phyloP scores from a whole-genome alignment of 2,113 vertebrate genomes.

The Spheniscus mendiculus region DNA sequence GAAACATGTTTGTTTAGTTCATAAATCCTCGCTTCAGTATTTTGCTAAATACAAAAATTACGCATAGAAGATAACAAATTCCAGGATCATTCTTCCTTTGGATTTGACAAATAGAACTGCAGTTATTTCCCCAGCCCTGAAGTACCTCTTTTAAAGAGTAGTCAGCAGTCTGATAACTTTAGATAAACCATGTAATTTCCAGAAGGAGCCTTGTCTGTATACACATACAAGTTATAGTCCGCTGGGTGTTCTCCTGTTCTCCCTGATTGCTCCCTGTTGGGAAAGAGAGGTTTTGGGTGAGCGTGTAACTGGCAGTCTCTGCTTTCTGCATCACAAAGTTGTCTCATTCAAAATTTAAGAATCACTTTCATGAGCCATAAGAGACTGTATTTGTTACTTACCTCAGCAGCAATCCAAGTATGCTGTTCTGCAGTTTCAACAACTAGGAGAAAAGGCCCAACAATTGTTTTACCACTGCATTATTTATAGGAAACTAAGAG shows the following conservation, averaged over 20 bases:
- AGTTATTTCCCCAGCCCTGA: neutral
- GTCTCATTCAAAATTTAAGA: neutral
- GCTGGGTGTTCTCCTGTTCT: neutral
- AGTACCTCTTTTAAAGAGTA: neutral
- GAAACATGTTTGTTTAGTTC: constrained; percentile 13
- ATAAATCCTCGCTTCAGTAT: constrained; percentile 22
- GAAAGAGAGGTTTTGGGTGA: neutral
- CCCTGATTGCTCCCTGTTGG: neutral
- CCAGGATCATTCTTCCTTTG: neutral
- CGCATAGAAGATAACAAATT: neutral
- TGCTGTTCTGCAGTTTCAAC: neutral
- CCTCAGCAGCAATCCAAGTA: neutral
- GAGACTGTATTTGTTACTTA: neutral
- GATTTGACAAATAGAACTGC: neutral
- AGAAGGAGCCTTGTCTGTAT: neutral
- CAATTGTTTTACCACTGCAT: neutral
- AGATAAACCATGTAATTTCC: constrained; percentile 35
- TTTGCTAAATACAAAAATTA: constrained; percentile 15
- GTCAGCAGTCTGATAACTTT: neutral
- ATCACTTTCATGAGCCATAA: neutral
- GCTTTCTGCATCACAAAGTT: neutral
- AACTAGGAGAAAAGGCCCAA: neutral
- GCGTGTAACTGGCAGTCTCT: neutral
- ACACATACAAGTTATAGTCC: neutral
- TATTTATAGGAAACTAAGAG: neutral